These are phyloP conservation scores for Peromyscus leucopus DNA, from an alignment of 2,113 vertebrate species.

Conservation along the genomic window DNA sequence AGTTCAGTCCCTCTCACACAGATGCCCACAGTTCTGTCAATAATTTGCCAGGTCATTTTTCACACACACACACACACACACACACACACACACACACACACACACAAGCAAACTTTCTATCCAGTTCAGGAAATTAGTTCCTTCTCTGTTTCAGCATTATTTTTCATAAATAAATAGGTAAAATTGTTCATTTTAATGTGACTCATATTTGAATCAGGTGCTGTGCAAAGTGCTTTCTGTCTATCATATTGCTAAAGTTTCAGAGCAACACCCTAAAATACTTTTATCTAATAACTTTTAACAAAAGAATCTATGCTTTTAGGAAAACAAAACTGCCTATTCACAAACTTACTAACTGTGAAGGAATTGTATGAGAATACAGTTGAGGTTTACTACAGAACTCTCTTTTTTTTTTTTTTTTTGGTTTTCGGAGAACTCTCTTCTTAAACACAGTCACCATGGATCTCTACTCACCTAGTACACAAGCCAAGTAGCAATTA, in stretches of 20 bases:
- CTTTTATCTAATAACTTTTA: neutral
- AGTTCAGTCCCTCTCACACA: neutral
- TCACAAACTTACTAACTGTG: neutral
- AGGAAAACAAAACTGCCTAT: neutral
- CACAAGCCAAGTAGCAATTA: neutral
- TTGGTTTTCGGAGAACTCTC: no score
- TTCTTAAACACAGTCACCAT: neutral
- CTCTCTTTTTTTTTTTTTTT: no score
- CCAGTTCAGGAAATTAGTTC: neutral
- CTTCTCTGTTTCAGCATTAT: neutral
- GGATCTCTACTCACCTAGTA: neutral
- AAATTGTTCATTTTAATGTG: neutral
- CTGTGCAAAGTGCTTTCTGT: neutral
- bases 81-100: no score
- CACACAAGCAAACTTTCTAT: neutral
- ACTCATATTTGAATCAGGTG: neutral
- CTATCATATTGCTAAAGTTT: neutral
- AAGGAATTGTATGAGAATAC: neutral
- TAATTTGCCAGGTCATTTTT: neutral
- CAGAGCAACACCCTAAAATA: neutral
- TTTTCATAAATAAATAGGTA: neutral
- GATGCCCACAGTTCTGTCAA: neutral
- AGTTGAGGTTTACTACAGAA: neutral
- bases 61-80: neutral
- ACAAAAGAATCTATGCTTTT: neutral